Conservation (phyloP, 2,113 vertebrate species). For the Dromaius novaehollandiae region DNA sequence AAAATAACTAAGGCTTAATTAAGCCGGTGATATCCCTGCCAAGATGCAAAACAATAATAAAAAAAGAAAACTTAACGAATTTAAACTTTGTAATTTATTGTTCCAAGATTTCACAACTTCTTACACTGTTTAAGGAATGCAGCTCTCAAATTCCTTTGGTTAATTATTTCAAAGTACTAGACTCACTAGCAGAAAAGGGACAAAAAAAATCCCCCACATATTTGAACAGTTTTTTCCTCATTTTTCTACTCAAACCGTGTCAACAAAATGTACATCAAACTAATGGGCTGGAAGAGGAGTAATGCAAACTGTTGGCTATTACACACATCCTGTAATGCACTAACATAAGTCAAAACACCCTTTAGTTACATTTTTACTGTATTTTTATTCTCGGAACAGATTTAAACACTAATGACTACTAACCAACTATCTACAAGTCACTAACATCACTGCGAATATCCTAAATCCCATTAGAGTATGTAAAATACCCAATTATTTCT, state of each 20-base stretch:
- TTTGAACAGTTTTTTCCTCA: background rate
- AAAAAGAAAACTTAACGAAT: background rate
- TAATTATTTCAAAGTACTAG: background rate
- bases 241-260: background rate
- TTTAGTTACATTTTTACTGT: background rate
- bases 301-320: background rate
- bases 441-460: background rate
- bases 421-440: background rate
- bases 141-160: background rate
- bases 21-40: background rate
- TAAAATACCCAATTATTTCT: background rate
- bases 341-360: background rate
- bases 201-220: background rate
- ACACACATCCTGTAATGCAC: rapidly evolving
- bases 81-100: background rate
- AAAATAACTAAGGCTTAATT: background rate
- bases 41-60: background rate
- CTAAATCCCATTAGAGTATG: background rate
- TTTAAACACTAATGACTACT: background rate
- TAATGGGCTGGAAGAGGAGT: background rate
- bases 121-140: background rate
- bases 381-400: background rate
- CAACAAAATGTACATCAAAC: background rate
- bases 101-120: background rate
- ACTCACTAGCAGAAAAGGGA: background rate